These are phyloP conservation scores for Coryphaenoides rupestris DNA, from an alignment of 2,113 vertebrate genomes.

Conservation along the genomic window DNA sequence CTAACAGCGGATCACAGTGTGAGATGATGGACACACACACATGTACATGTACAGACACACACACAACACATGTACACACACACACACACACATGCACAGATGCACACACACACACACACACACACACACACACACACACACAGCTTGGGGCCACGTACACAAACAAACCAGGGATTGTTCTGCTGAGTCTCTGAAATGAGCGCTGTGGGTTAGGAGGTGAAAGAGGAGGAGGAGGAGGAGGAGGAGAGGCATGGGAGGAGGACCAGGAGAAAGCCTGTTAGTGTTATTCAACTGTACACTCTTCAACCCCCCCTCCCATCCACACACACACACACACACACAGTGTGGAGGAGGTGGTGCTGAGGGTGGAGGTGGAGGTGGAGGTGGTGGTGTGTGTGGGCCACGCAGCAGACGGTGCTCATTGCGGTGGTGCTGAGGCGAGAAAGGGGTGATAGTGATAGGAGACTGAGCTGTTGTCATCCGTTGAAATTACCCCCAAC, in stretches of 20 bases:
- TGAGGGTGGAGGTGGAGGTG: slow-evolving; percentile 5
- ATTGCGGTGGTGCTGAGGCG: too few species aligned
- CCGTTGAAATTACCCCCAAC: too few species aligned
- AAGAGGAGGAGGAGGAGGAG: not conserved
- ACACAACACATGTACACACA: slow-evolving; percentile 3
- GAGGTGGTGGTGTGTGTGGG: not conserved
- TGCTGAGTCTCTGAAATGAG: slow-evolving; percentile 43
- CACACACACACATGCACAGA: not conserved
- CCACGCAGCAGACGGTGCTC: not conserved
- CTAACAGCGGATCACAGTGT: too few species aligned
- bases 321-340: not conserved
- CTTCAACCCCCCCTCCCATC: not conserved
- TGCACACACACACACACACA: not conserved
- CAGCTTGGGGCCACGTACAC: slow-evolving; percentile 18
- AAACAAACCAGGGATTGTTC: slow-evolving; percentile 30
- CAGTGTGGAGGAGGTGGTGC: not conserved
- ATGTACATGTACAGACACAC: slow-evolving; percentile 16
- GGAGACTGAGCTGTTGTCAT: too few species aligned
- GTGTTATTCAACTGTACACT: slow-evolving; percentile 21
- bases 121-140: not conserved
- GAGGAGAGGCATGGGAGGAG: slow-evolving; percentile 2
- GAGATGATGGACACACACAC: slow-evolving; percentile 1
- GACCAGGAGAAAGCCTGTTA: slow-evolving; percentile 13
- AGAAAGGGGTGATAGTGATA: too few species aligned
- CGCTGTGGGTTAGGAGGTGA: slow-evolving; percentile 8